Conservation (phyloP, 2,888 invertebrate species). For the Ophion costatus region DNA sequence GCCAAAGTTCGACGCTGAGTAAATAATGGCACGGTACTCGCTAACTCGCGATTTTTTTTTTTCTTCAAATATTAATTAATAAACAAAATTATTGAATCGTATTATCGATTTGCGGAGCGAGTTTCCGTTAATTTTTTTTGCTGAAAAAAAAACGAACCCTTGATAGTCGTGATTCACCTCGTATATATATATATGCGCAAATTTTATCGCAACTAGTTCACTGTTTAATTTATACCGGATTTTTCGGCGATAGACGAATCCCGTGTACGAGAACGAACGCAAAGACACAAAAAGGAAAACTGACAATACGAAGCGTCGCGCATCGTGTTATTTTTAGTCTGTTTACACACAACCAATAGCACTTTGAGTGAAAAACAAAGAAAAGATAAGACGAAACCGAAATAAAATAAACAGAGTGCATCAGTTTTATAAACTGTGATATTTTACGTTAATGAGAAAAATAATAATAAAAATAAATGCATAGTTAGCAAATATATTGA, state of each 20-base stretch:
- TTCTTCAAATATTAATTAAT: too few species aligned
- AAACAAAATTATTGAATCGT: too few species aligned
- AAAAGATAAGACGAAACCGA: background rate
- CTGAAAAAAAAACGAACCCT: too few species aligned
- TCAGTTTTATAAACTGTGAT: slow-evolving; percentile 83
- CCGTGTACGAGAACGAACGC: background rate
- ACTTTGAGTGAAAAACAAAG: slow-evolving; percentile 38
- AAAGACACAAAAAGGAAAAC: background rate
- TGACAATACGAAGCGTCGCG: slow-evolving; percentile 4
- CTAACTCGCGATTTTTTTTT: too few species aligned
- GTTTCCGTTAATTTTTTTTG: too few species aligned
- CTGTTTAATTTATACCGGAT: slow-evolving; percentile 65
- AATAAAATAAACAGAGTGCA: slow-evolving; percentile 57
- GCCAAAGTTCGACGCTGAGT: too few species aligned
- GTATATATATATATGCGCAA: slow-evolving; percentile 20
- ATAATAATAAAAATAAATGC: slow-evolving; percentile 28
- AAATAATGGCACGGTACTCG: too few species aligned
- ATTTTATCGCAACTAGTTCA: slow-evolving; percentile 62
- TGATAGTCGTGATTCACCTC: too few species aligned
- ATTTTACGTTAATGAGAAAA: slow-evolving; percentile 73
- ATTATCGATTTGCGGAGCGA: too few species aligned
- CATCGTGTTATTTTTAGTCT: slow-evolving; percentile 41
- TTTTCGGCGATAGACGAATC: slow-evolving; percentile 27
- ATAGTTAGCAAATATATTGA: slow-evolving; percentile 58
- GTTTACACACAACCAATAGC: slow-evolving; percentile 27